These are phyloP conservation scores for Achatina immaculata DNA, from an alignment of 1,140 invertebrate genomes.

Conservation along the genomic window DNA sequence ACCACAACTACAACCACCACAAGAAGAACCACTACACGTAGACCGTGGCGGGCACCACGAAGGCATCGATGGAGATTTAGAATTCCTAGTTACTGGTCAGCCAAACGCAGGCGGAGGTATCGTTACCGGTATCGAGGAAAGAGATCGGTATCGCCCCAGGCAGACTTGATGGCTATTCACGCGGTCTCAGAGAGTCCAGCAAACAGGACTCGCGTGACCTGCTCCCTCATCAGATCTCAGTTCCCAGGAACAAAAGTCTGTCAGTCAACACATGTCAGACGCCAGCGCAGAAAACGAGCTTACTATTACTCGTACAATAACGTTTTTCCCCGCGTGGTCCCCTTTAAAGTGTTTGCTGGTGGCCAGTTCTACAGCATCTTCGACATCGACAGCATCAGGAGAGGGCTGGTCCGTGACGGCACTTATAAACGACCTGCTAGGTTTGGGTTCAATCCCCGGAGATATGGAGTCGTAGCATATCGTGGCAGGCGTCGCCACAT, in stretches of 20 bases:
- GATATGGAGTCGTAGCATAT: too few species aligned
- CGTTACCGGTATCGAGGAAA: too few species aligned
- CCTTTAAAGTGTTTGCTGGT: neutral
- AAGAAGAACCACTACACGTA: too few species aligned
- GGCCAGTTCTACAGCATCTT: slow-evolving; percentile 8
- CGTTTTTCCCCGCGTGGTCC: neutral
- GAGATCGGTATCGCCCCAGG: neutral
- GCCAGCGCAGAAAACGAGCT: neutral
- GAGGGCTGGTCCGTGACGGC: neutral
- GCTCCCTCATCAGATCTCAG: neutral
- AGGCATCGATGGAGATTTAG: too few species aligned
- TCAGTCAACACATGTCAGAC: neutral
- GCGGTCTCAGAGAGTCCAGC: neutral
- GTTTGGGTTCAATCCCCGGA: neutral
- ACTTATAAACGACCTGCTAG: too few species aligned
- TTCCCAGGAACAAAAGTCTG: neutral
- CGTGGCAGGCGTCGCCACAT: too few species aligned
- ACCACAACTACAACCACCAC: too few species aligned
- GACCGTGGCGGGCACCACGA: too few species aligned
- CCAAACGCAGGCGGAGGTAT: too few species aligned
- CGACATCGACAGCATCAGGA: neutral
- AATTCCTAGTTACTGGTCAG: too few species aligned
- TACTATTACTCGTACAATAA: neutral
- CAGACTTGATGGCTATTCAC: neutral
- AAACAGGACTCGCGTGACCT: neutral